Percentiles rank a stretch among this genome's conserved stretches.
These are phyloP conservation scores for Neolamprologus fasciatus DNA, from an alignment of 2,113 vertebrate genomes.

Conservation along the genomic window DNA sequence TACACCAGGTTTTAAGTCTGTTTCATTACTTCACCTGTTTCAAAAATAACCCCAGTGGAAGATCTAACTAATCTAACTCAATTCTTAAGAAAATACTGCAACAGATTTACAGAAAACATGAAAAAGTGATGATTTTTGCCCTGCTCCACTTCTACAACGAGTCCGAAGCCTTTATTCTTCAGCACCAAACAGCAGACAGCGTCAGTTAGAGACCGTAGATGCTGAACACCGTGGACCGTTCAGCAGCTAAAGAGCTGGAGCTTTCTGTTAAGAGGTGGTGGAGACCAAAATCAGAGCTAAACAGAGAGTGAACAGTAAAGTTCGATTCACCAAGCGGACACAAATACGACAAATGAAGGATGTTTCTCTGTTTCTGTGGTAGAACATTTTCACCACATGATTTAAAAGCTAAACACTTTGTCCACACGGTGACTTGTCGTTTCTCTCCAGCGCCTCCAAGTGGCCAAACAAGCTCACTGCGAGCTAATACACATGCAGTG, in stretches of 20 bases:
- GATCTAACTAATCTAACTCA: background rate
- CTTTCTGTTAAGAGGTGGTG: background rate
- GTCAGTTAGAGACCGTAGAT: background rate
- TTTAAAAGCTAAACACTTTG: background rate
- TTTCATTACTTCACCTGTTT: background rate
- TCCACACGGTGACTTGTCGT: background rate
- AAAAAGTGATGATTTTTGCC: background rate
- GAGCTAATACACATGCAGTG: background rate
- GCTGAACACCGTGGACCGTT: background rate
- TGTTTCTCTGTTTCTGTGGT: background rate
- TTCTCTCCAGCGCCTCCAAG: background rate
- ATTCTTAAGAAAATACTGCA: background rate
- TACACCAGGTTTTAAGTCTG: background rate
- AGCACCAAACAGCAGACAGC: background rate
- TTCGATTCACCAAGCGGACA: background rate
- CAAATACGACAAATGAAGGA: background rate
- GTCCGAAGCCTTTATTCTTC: background rate
- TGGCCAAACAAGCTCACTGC: background rate
- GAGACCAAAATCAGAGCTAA: background rate
- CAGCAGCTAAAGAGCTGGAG: background rate
- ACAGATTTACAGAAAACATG: background rate
- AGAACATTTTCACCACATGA: background rate
- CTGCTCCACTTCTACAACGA: background rate
- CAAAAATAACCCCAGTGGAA: background rate
- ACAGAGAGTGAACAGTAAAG: background rate